These are phyloP conservation scores for Ploceus nigricollis DNA, from an alignment of 2,113 vertebrate species.

Conservation along the genomic window DNA sequence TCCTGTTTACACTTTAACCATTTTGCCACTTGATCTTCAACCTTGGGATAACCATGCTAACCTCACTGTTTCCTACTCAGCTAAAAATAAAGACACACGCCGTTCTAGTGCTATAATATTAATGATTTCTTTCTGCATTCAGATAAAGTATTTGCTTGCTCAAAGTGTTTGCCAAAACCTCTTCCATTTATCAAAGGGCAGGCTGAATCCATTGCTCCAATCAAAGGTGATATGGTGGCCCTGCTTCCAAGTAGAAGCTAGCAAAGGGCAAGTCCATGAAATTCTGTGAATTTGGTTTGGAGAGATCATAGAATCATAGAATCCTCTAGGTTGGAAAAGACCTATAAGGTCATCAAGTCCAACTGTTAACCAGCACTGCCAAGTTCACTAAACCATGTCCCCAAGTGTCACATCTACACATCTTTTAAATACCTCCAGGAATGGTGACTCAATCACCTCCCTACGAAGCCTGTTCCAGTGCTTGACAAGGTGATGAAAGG, in stretches of 20 bases:
- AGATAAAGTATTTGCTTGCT: background rate
- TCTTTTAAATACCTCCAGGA: background rate
- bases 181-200: background rate
- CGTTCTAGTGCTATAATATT: background rate
- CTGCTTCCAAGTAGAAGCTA: background rate
- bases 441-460: background rate
- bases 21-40: conserved; percentile 52
- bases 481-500: background rate
- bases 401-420: background rate
- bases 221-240: background rate
- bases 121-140: background rate
- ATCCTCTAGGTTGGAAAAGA: background rate
- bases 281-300: background rate
- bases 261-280: background rate
- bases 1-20: conserved; percentile 16
- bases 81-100: background rate
- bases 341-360: background rate
- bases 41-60: background rate
- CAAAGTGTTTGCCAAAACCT: background rate
- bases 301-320: background rate
- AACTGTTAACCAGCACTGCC: background rate
- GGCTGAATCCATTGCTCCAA: background rate
- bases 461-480: background rate
- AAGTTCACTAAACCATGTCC: background rate
- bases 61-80: conserved; percentile 7